phyloP scores from a whole-genome alignment of 2,888 invertebrate genomes.

The Apodemia duryi region DNA sequence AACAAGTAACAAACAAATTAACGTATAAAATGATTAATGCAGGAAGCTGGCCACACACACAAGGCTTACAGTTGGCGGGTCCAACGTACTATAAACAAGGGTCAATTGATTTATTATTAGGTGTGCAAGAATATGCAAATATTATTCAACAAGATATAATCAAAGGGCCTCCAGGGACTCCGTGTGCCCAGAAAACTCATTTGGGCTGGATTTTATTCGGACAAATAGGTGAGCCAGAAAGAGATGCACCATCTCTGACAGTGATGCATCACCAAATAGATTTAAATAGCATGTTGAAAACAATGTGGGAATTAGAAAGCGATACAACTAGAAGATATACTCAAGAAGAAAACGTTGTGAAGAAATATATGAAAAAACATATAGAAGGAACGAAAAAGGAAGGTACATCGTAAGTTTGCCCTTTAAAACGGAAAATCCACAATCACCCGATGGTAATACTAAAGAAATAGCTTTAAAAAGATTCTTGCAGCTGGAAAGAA shows the following conservation, averaged over 20 bases:
- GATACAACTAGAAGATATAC: slow-evolving; percentile 17
- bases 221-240: neutral
- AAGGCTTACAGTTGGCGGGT: too few relatives aligned
- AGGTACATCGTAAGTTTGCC: slow-evolving; percentile 21
- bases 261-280: slow-evolving; percentile 22
- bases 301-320: slow-evolving; percentile 22
- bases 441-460: slow-evolving; percentile 24
- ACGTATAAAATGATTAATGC: too few relatives aligned
- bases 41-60: too few relatives aligned
- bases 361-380: slow-evolving; percentile 20
- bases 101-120: too few relatives aligned
- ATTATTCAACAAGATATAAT: too few relatives aligned
- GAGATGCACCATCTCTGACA: neutral
- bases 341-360: slow-evolving; percentile 21
- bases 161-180: too few relatives aligned
- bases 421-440: slow-evolving; percentile 16
- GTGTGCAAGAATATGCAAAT: too few relatives aligned
- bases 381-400: slow-evolving; percentile 18
- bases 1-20: too few relatives aligned
- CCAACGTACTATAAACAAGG: too few relatives aligned
- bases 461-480: slow-evolving; percentile 29
- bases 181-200: slow-evolving; percentile 16
- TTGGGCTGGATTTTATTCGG: slow-evolving; percentile 19
- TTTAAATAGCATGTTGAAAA: slow-evolving; percentile 19
- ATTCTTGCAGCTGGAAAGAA: slow-evolving; percentile 28